Base-by-base conservation (phyloP, 2,888 invertebrate genomes). In the Nyleta sp. region DNA sequence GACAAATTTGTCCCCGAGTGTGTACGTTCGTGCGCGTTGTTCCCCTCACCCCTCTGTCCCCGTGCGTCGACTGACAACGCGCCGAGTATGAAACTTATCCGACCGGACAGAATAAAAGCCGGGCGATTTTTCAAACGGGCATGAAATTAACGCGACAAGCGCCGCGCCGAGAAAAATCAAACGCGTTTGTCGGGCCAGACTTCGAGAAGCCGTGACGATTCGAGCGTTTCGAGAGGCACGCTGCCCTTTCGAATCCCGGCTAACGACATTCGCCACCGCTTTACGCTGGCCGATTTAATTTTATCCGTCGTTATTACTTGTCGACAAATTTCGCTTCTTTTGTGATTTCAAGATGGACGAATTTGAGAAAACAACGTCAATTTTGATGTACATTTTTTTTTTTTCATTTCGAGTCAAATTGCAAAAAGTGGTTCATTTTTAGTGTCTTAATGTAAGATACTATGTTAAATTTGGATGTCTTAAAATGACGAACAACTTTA, bases 171-270 rank as follows among this genome's bases (percentile, higher is more conserved):
- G 57, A 65, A 73, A 73, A 73, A 65, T 73, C 42, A 62, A 72
- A 72, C 72, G 62, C 62, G 72, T 65, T 73, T 55, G 64, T 73
- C 57, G 31, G 53, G 55, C 20, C 18, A 62, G 11, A 38, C 38
- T 38, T 53, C 62, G 55, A 33, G 33, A 15, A 28, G 40, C 13
- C 53, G 57, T 35, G 50, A 55, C 57, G 67, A 64, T 57, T 68
- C 53, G 65, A 70, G 70, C 60, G 62, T 78, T 78, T 78, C 70
- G 40, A 64, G 64, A 78, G 62, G 53, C 62, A 62, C 52, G 55
- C 59, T 76, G 38, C 65, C 78, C 72, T 72, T 77, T 77, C 55
- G 28, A 62, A 77, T 72, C 55, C 33, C 18, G 55, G 52, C 65
- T 42, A 70, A 64, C 50, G 52, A 71, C 71, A 55, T 77, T 71